A percentile compares a stretch with the other conserved stretches of the same genome.
Conservation (phyloP, 2,888 invertebrate genomes). For the Acrobasis suavella region DNA sequence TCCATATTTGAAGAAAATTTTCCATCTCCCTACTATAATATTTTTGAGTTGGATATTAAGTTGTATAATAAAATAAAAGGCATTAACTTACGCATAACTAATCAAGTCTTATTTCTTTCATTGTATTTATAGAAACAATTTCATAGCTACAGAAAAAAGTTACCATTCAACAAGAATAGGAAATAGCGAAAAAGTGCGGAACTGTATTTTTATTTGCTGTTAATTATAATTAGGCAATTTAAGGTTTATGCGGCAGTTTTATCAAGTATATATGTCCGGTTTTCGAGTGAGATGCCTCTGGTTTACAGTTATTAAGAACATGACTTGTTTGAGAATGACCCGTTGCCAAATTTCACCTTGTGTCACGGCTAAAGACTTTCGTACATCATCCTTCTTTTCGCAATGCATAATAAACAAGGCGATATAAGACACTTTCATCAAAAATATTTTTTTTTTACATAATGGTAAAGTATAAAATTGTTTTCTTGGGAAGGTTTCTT, state of each 20-base stretch:
- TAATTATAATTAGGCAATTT: conserved; percentile 12
- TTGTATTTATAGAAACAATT: not conserved
- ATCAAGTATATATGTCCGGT: not conserved
- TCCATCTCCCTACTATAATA: not conserved
- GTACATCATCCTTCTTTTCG: conserved; percentile 16
- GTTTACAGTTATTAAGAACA: conserved; percentile 20
- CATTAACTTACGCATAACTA: not conserved
- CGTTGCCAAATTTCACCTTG: conserved; percentile 19
- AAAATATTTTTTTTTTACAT: not conserved
- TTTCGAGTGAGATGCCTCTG: conserved; percentile 14
- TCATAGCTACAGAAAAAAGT: not conserved
- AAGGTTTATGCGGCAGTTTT: conserved; percentile 10
- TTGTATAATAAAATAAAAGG: not conserved
- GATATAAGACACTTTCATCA: conserved; percentile 6
- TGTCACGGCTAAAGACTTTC: conserved; percentile 12
- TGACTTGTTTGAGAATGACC: conserved; percentile 19
- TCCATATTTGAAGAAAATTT: not conserved
- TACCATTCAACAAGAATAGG: not conserved
- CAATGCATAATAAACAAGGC: conserved; percentile 7
- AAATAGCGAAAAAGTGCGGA: not conserved
- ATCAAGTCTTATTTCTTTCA: not conserved
- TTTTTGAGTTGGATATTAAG: not conserved
- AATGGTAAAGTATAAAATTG: too few relatives aligned
- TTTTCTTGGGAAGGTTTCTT: too few relatives aligned
- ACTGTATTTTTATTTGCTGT: conserved; percentile 9